Evolutionary conservation across 2,888 invertebrate species (phyloP).

Genomic region (Drosophila kambysellisi): DNA sequence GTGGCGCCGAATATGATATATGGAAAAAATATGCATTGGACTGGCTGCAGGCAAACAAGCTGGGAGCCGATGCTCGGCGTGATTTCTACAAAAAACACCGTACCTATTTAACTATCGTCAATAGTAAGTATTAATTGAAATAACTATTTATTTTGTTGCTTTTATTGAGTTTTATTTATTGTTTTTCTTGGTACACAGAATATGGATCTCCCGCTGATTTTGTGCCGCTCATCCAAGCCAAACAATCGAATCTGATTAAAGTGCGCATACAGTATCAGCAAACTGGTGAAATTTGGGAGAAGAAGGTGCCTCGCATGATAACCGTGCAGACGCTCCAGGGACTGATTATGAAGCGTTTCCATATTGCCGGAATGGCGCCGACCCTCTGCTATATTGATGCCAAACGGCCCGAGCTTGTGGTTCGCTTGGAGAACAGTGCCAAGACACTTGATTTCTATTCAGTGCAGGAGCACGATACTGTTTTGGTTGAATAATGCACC

Average conservation of each 20-base stretch:
- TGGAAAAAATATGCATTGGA: constrained; percentile 92
- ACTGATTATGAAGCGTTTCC: constrained; percentile 91
- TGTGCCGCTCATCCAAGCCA: constrained; percentile 87
- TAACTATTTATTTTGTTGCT: neutral
- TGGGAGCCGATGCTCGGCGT: constrained; percentile 84
- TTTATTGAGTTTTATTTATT: neutral
- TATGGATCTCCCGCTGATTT: constrained; percentile 93
- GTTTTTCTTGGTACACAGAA: constrained; percentile 86
- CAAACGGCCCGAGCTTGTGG: constrained; percentile 88
- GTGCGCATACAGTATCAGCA: constrained; percentile 86
- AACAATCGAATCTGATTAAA: constrained; percentile 90
- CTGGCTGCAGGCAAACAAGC: constrained; percentile 88
- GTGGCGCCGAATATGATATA: constrained; percentile 96
- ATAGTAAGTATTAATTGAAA: constrained; percentile 87
- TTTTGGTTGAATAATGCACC: constrained; percentile 87
- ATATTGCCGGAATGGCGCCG: constrained; percentile 84
- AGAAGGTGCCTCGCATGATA: constrained; percentile 92
- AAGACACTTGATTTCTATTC: constrained; percentile 94
- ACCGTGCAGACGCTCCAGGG: constrained; percentile 93
- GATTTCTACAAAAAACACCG: constrained; percentile 90
- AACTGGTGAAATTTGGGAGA: constrained; percentile 86
- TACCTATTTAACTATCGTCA: constrained; percentile 90
- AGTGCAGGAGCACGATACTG: constrained; percentile 92
- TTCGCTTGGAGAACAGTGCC: constrained; percentile 92
- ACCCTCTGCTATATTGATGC: constrained; percentile 86